Evolutionary conservation across 2,113 vertebrate genomes (phyloP).

Genomic region (Hiodon alosoides): DNA sequence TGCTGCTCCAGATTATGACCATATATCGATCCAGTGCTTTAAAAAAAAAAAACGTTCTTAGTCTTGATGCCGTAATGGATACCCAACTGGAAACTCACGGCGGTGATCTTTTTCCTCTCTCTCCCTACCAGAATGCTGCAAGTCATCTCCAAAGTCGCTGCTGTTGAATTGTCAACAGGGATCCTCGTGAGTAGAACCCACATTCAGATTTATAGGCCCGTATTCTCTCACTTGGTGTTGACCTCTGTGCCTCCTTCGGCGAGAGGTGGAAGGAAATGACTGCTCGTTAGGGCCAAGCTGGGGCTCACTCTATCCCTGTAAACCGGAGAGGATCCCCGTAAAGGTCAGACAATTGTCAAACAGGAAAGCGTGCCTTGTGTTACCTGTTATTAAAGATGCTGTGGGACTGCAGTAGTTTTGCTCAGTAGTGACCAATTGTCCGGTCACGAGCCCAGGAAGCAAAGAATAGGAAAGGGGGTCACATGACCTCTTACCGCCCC

Average conservation of each 20-base stretch:
- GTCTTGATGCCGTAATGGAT: neutral
- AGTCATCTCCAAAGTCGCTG: conserved; percentile 50
- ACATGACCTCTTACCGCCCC: too few species aligned
- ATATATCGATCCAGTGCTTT: too few species aligned
- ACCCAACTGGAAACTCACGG: neutral
- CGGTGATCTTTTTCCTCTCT: neutral
- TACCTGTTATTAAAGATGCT: too few species aligned
- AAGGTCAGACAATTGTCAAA: neutral
- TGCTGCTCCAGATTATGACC: neutral
- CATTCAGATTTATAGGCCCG: neutral
- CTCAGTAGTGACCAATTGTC: too few species aligned
- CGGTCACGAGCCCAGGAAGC: too few species aligned
- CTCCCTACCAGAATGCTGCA: conserved; percentile 60
- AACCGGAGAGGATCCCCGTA: neutral
- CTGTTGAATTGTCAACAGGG: conserved; percentile 49
- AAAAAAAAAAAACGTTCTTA: neutral
- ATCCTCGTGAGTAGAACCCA: conserved; percentile 65
- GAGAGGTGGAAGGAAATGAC: neutral
- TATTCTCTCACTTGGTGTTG: neutral
- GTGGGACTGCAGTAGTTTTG: too few species aligned
- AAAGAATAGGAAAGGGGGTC: too few species aligned
- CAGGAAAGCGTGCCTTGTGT: neutral
- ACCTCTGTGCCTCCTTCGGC: neutral
- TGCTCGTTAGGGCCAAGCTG: neutral
- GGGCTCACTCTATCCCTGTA: neutral